These are phyloP conservation scores for Sminthurinus aureus DNA, from an alignment of 2,888 invertebrate species.

Conservation along the genomic window DNA sequence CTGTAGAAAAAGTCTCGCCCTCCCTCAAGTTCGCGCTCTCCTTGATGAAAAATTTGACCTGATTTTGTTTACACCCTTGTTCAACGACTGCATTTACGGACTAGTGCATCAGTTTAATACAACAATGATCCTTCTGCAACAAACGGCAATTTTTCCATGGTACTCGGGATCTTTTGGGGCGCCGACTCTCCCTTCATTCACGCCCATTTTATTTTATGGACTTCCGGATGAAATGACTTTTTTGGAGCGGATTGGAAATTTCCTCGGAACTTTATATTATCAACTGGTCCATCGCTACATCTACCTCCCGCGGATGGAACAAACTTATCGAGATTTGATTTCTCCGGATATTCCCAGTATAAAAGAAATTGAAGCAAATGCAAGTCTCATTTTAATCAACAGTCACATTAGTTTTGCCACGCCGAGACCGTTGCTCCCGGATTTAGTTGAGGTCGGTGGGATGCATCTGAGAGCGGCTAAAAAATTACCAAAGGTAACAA, in stretches of 20 bases:
- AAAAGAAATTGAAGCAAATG: slow-evolving; percentile 14
- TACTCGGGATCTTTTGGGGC: background rate
- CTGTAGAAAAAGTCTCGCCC: background rate
- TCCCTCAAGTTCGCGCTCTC: background rate
- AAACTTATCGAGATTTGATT: slow-evolving; percentile 5
- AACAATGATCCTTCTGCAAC: slow-evolving; percentile 48
- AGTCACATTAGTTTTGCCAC: slow-evolving; percentile 13
- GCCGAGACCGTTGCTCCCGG: slow-evolving; percentile 7
- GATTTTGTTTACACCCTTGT: slow-evolving; percentile 61
- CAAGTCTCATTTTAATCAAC: slow-evolving; percentile 3
- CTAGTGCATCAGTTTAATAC: slow-evolving; percentile 66
- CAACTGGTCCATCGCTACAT: background rate
- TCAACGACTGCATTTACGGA: slow-evolving; percentile 64
- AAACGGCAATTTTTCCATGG: slow-evolving; percentile 29
- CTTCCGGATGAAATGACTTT: slow-evolving; percentile 1
- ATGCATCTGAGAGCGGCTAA: slow-evolving; percentile 58
- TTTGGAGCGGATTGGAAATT: slow-evolving; percentile 1
- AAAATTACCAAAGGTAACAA: slow-evolving; percentile 56
- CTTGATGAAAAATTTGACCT: slow-evolving; percentile 57
- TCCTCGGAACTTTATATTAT: slow-evolving; percentile 44
- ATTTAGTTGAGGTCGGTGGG: slow-evolving; percentile 56
- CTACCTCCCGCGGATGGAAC: slow-evolving; percentile 9
- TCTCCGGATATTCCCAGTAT: background rate
- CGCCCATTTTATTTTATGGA: background rate
- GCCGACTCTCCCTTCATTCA: background rate